Percentiles rank a stretch among this genome's conserved stretches.
Conservation (phyloP, 2,888 invertebrate genomes). For the Ptychoptera contaminata region DNA sequence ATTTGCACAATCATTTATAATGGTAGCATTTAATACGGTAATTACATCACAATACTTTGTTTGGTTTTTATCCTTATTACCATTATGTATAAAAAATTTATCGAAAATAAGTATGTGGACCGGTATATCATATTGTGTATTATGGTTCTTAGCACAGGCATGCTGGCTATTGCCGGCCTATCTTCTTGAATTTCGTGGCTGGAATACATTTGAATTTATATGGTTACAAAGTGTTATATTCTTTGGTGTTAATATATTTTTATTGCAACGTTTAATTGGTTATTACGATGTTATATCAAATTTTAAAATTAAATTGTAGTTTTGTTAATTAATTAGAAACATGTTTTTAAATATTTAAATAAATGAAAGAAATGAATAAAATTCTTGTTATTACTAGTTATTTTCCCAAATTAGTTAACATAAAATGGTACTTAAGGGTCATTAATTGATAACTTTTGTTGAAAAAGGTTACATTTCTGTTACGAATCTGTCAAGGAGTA, state of each 20-base stretch:
- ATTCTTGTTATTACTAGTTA: too few species aligned
- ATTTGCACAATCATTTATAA: slow-evolving; percentile 67
- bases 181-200: slow-evolving; percentile 73
- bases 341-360: too few species aligned
- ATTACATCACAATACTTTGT: slow-evolving; percentile 95
- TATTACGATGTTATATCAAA: slow-evolving; percentile 8
- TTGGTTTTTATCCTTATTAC: slow-evolving; percentile 86
- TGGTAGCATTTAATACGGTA: slow-evolving; percentile 90
- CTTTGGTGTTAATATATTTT: slow-evolving; percentile 62
- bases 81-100: slow-evolving; percentile 60
- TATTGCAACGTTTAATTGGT: slow-evolving; percentile 36
- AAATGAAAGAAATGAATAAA: too few species aligned
- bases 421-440: too few species aligned
- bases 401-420: too few species aligned
- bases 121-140: slow-evolving; percentile 31
- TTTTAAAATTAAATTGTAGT: not conserved
- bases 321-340: too few species aligned
- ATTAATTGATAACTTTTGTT: too few species aligned
- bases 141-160: slow-evolving; percentile 60
- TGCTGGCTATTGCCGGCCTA: slow-evolving; percentile 87
- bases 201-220: slow-evolving; percentile 66
- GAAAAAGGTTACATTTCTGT: too few species aligned
- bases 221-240: slow-evolving; percentile 76
- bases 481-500: too few species aligned
- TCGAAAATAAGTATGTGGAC: slow-evolving; percentile 36